Conservation (phyloP, 2,113 vertebrate species). For the Chaetodon trifascialis region DNA sequence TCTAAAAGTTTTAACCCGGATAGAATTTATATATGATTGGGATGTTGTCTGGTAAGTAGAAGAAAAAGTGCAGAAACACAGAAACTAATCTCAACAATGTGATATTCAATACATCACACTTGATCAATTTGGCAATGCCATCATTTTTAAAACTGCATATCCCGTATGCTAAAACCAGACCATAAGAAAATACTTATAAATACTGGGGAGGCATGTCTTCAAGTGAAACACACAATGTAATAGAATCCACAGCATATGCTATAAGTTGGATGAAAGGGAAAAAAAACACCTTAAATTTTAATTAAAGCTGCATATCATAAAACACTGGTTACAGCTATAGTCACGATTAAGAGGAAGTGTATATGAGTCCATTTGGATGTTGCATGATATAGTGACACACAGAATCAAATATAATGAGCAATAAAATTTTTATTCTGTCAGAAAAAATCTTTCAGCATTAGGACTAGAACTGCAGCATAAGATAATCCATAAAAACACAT, state of each 20-base stretch:
- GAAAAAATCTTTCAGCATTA: constrained; percentile 46
- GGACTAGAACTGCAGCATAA: constrained; percentile 32
- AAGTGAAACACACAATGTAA: background rate
- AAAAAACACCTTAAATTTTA: constrained; percentile 25
- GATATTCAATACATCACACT: background rate
- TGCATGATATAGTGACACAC: constrained; percentile 55
- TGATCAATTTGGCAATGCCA: background rate
- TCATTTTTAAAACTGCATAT: background rate
- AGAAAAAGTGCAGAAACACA: background rate
- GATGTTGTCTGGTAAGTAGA: background rate
- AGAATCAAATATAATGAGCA: constrained; percentile 64
- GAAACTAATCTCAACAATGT: background rate
- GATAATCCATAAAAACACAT: constrained; percentile 73
- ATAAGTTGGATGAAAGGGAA: constrained; percentile 12
- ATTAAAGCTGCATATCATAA: constrained; percentile 47
- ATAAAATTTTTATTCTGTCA: constrained; percentile 62
- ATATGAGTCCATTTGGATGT: constrained; percentile 48
- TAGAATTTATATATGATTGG: background rate
- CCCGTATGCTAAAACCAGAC: background rate
- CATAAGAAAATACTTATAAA: background rate
- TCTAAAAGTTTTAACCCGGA: background rate
- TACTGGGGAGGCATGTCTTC: background rate
- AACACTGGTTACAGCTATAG: constrained; percentile 21
- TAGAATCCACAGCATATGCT: background rate
- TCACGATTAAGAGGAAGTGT: constrained; percentile 15